Conservation (phyloP, 1,140 invertebrate genomes). For the Procambarus virginalis region DNA sequence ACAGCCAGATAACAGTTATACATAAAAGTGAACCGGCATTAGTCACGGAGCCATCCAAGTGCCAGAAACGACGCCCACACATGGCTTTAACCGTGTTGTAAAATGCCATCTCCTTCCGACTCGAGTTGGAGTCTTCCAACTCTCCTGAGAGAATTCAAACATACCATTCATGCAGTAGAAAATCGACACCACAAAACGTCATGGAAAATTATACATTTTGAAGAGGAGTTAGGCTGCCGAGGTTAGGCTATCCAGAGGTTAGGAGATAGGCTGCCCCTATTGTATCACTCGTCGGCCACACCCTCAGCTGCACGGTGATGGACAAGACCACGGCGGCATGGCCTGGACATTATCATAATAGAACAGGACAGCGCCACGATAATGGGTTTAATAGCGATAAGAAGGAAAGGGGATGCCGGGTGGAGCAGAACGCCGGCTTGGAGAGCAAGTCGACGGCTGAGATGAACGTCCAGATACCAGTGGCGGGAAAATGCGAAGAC, state of each 20-base stretch:
- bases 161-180: background rate
- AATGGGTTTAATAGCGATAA: conserved; percentile 9
- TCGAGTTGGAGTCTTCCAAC: too few relatives aligned
- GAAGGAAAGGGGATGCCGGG: background rate
- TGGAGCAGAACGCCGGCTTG: background rate
- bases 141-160: too few relatives aligned
- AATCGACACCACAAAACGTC: background rate
- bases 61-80: background rate
- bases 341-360: background rate
- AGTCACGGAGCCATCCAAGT: background rate
- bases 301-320: background rate
- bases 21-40: background rate
- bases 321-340: background rate
- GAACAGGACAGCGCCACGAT: background rate
- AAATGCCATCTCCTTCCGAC: background rate
- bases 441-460: background rate
- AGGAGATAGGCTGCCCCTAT: background rate
- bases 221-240: background rate
- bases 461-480: background rate
- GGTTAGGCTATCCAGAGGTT: too few relatives aligned
- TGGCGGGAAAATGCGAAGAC: background rate
- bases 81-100: background rate
- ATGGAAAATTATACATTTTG: background rate
- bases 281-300: background rate
- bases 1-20: conserved; percentile 1